Base-by-base conservation (phyloP, 2,113 vertebrate genomes). In the Actenoides lindsayi region DNA sequence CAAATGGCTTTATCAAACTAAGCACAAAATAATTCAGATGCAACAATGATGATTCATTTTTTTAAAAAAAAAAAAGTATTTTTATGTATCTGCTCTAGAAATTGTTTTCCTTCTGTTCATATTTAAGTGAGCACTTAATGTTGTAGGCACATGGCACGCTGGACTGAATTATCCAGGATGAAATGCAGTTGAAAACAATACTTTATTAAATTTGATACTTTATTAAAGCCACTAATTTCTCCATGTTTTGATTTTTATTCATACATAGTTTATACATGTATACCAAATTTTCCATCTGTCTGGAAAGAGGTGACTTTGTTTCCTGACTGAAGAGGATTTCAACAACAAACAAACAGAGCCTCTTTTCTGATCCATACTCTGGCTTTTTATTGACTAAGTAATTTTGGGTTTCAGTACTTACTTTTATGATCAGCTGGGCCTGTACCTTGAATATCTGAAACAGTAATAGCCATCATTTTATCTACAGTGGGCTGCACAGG, bases 241-340 rank as follows among this genome's bases (percentile, higher is more conserved):
- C 78, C 4, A 20, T 35, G 16, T 42, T 82, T 91, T 78, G 9
- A 25, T 13, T 41, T 94, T 16, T 62, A 30, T 21, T 89, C 13
- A 10, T 63, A 7, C 1, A 0, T 54, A 25, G 65, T 80, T 94
- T 78, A 28, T 57, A 16, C 0, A 0, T 5, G 4, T 37, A 64
- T 79, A 56, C 23, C 7, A 53, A 35, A 23, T 15, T 62, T 50
- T 59, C 19, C 68, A 16, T 65, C 16, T 27, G 56, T 13, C 23
- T 83, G 42, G 31, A 77, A 89, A 77, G 30, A 56, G 12, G 1
- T 48, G 2, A 19, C 27, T 87, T 80, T 35, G 28, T 78, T 89
- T 63, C 31, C 51, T n/a, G 27, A 71, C 4, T 4, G 56, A 46
- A 75, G 17, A 35, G 2, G 16, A 60, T 79, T 91, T 84, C 13